Evolutionary conservation across 1,140 invertebrate genomes (phyloP).

Genomic region (Drosophila fuyamai): DNA sequence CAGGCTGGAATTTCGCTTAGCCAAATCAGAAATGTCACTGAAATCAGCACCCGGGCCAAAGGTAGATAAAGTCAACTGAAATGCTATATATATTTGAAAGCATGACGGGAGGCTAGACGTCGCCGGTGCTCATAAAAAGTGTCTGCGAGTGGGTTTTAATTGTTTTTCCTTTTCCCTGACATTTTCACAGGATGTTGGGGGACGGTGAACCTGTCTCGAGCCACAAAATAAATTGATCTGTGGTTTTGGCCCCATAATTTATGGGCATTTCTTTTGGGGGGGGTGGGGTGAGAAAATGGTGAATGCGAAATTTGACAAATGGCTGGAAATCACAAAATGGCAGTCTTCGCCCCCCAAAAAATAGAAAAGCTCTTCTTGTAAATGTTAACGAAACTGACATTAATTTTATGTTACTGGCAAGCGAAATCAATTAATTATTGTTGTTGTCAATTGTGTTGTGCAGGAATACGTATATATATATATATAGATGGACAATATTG

Average conservation of each 20-base stretch:
- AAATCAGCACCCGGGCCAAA: constrained; percentile 37
- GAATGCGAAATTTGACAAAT: constrained; percentile 71
- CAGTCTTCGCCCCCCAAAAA: constrained; percentile 10
- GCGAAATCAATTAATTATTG: constrained; percentile 62
- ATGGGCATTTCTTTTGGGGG: constrained; percentile 32
- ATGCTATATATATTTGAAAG: not conserved
- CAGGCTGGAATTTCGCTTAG: constrained; percentile 41
- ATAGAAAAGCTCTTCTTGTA: constrained; percentile 34
- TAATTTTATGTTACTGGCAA: constrained; percentile 63
- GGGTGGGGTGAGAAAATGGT: not conserved
- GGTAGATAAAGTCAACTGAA: constrained; percentile 70
- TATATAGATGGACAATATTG: constrained; percentile 41
- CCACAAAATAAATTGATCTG: constrained; percentile 80
- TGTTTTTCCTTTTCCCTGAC: constrained; percentile 61
- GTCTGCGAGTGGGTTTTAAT: constrained; percentile 73
- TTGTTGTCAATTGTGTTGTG: constrained; percentile 19
- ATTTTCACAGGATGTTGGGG: constrained; percentile 30
- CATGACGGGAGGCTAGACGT: constrained; percentile 42
- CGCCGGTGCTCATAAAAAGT: constrained; percentile 56
- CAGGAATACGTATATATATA: constrained; percentile 7
- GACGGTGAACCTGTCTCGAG: constrained; percentile 51
- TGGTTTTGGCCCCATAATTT: constrained; percentile 72
- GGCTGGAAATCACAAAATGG: constrained; percentile 57
- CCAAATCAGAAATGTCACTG: constrained; percentile 53
- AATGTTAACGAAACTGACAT: constrained; percentile 62